Base-by-base conservation (phyloP, 2,113 vertebrate species). In the Arvicanthis niloticus region DNA sequence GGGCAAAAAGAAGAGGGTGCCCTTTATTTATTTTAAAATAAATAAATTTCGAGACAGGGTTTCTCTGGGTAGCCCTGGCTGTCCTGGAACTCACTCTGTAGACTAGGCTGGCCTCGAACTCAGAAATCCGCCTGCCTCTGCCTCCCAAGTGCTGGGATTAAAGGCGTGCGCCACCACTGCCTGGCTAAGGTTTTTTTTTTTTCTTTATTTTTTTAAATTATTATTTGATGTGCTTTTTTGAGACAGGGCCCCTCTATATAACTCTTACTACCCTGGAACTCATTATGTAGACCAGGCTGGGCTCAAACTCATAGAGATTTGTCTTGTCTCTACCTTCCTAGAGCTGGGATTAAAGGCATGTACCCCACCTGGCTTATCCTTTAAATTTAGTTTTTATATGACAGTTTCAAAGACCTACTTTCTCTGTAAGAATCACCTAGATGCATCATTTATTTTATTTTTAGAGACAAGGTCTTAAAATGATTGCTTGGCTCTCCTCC, bases 331-430 rank as follows among this genome's bases (percentile, higher is more conserved):
- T 84, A 58, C 15, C 15, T 84, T 58, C 12, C 1, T 2, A 85
- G n/a, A 31, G 7, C 81, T 85, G 8, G 22, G 34, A 81, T 56
- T n/a, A n/a, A 81, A 81, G 53, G 40, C 40, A 42, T 84, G 3
- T 2, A 56, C 13, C 21, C 26, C 7, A 60, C 13, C 24, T 29
- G 24, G 58, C 15, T 62, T 42, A 42, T 72, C 76, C 65, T 88
- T 72, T 67, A 40, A 95, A 53, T 73, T 78, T 68, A 93, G 6
- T 87, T 89, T 91, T 76, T 15, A 88, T 70, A 80, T 56, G 68
- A 81, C 0, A 34, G 16, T 77, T 91, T 93, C 45, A 88, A 94
- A 92, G 72, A 91, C 15, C 37, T 91, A 76, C 26, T 80, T 92
- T 95, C 80, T 89, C 82, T 75, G 73, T 75, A 16, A 60, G n/a